Conservation (phyloP, 2,888 invertebrate species). For the Spialia ferax region DNA sequence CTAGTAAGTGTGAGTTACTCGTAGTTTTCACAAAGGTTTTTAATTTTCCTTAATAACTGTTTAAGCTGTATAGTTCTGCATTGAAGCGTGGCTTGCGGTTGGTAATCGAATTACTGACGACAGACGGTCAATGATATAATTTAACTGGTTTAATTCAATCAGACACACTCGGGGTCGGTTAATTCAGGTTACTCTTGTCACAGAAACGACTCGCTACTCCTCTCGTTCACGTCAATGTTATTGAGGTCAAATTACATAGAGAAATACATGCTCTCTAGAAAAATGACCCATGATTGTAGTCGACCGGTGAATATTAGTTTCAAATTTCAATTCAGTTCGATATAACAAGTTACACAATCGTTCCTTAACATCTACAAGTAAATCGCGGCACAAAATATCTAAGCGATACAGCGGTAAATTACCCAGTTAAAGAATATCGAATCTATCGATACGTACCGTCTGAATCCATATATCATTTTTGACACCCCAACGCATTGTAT, state of each 20-base stretch:
- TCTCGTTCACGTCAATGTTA: conserved; percentile 57
- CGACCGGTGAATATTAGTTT: not conserved
- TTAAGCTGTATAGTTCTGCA: conserved; percentile 42
- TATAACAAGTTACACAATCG: conserved; percentile 28
- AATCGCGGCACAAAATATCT: conserved; percentile 21
- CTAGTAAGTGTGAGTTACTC: no score
- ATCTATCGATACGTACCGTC: no score
- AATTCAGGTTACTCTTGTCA: conserved; percentile 73
- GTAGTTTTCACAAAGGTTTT: not conserved
- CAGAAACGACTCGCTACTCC: conserved; percentile 52
- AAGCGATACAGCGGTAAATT: conserved; percentile 26
- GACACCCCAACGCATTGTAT: conserved; percentile 29
- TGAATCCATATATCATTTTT: conserved; percentile 36
- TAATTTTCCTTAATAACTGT: not conserved
- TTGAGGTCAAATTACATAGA: conserved; percentile 57
- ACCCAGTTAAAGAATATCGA: conserved; percentile 16
- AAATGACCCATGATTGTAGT: not conserved
- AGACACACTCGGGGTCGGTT: conserved; percentile 75
- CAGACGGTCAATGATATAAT: conserved; percentile 80
- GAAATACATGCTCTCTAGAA: not conserved
- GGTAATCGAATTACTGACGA: conserved; percentile 76
- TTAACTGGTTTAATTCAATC: conserved; percentile 82
- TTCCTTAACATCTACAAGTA: conserved; percentile 20
- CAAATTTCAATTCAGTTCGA: not conserved
- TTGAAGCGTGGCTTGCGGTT: conserved; percentile 63